Evolutionary conservation across 2,797 vertebrate species (phyloP).

Genomic region (Pogoniulus pusillus): DNA sequence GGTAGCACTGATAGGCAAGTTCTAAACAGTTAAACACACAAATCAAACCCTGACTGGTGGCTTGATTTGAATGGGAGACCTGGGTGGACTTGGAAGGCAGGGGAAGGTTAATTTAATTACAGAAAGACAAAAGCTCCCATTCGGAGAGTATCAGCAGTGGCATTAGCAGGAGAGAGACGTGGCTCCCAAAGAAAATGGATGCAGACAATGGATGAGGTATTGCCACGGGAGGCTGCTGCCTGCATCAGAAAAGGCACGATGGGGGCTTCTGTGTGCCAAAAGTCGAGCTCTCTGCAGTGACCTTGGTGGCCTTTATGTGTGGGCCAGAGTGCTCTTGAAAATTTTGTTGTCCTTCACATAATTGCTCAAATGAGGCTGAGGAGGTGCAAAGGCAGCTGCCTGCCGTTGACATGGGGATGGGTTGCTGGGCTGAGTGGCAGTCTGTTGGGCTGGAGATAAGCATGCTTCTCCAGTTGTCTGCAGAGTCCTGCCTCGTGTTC

Average conservation of each 20-base stretch:
- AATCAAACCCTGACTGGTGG: neutral
- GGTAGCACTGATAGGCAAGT: neutral
- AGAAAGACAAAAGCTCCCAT: neutral
- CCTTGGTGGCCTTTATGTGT: neutral
- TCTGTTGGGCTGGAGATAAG: neutral
- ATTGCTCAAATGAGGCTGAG: neutral
- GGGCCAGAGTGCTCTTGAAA: neutral
- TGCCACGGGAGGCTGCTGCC: neutral
- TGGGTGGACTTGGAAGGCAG: neutral
- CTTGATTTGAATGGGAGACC: neutral
- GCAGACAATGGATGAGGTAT: neutral
- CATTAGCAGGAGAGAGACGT: neutral
- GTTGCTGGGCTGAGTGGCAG: neutral
- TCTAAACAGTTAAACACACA: neutral
- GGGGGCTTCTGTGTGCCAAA: neutral
- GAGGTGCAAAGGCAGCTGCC: neutral
- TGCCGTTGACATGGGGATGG: neutral
- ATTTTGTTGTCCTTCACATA: neutral
- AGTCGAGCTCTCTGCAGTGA: neutral
- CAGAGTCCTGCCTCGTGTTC: neutral
- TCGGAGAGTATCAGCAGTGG: neutral
- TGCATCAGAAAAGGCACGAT: fast-evolving
- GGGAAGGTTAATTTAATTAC: neutral
- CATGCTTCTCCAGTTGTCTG: conserved; percentile 8
- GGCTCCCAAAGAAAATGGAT: neutral